A percentile compares a stretch with the other conserved stretches of the same genome.
These are phyloP conservation scores for Dicycla oo DNA, from an alignment of 2,888 invertebrate species.

Conservation along the genomic window DNA sequence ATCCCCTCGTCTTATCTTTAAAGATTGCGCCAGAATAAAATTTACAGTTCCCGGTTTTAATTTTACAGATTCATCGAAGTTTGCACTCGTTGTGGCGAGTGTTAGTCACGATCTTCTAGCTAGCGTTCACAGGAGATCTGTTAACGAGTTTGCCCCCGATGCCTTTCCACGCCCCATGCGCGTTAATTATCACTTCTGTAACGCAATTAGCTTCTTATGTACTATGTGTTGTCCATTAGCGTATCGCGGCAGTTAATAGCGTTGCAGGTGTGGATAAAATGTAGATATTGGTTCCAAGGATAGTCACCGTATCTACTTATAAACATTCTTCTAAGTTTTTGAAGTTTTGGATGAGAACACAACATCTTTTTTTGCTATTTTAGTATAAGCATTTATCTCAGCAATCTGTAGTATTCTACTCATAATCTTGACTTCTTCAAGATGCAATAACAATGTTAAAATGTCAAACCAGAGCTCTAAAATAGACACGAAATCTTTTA, in stretches of 20 bases:
- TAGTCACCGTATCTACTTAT: conserved; percentile 8
- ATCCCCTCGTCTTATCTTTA: conserved; percentile 30
- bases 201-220: conserved; percentile 72
- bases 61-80: conserved; percentile 80
- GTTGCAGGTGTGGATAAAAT: conserved; percentile 5
- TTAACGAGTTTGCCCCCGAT: conserved; percentile 75
- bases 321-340: neutral
- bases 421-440: neutral
- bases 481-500: conserved; percentile 24
- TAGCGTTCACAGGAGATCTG: conserved; percentile 74
- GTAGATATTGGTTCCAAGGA: conserved; percentile 8
- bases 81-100: conserved; percentile 71
- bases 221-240: conserved; percentile 63
- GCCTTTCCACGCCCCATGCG: conserved; percentile 78
- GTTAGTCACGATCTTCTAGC: conserved; percentile 75
- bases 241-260: conserved; percentile 12
- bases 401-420: neutral
- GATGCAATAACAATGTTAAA: conserved; percentile 3
- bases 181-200: conserved; percentile 83
- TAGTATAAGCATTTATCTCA: neutral
- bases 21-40: conserved; percentile 43
- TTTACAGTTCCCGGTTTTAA: conserved; percentile 73
- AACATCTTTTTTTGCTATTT: neutral
- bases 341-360: neutral
- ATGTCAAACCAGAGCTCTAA: conserved; percentile 2